Conservation (phyloP, 2,888 invertebrate species). For the Eubasilissa splendida region DNA sequence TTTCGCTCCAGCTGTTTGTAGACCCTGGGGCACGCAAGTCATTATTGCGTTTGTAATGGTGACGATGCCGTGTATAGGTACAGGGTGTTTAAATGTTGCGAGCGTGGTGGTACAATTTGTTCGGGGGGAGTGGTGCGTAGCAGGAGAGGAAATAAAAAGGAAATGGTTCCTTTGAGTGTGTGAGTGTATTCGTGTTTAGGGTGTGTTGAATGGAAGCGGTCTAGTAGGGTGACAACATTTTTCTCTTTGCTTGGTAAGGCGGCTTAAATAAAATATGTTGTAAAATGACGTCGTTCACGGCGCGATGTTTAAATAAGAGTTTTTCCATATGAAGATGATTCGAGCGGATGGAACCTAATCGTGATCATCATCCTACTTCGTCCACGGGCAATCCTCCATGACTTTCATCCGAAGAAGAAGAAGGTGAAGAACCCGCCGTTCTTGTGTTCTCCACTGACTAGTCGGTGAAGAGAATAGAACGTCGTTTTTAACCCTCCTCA, state of each 20-base stretch:
- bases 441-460: too few species aligned
- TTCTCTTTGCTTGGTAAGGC: not conserved
- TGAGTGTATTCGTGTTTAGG: not conserved
- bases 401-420: too few species aligned
- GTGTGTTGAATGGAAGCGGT: constrained; percentile 14
- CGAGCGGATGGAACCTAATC: too few species aligned
- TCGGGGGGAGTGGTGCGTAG: constrained; percentile 33
- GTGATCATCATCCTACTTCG: too few species aligned
- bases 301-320: too few species aligned
- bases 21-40: not conserved
- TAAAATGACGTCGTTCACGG: too few species aligned
- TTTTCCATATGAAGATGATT: too few species aligned
- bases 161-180: constrained; percentile 27
- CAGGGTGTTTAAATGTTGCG: not conserved
- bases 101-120: constrained; percentile 21
- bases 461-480: too few species aligned
- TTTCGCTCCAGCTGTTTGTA: too few species aligned
- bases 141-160: constrained; percentile 45
- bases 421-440: too few species aligned
- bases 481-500: too few species aligned
- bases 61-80: not conserved
- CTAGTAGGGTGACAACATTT: not conserved
- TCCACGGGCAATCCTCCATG: too few species aligned
- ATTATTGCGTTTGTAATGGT: not conserved
- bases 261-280: not conserved